These are phyloP conservation scores for Syngnathus acus DNA, from an alignment of 2,797 vertebrate species.

Conservation along the genomic window DNA sequence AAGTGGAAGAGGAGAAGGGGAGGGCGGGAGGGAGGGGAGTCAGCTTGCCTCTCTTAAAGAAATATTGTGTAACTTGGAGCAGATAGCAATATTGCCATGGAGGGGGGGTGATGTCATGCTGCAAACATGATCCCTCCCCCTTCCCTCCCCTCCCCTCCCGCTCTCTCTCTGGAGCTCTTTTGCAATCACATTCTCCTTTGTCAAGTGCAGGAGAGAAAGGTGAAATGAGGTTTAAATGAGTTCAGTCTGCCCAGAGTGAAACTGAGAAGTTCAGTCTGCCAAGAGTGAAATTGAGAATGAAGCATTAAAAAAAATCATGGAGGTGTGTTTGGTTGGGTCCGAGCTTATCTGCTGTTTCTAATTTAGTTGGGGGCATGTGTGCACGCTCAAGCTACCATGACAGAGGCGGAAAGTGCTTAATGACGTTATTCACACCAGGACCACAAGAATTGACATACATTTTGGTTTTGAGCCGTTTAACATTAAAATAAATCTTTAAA, in stretches of 20 bases:
- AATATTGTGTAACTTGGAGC: slow-evolving; percentile 63
- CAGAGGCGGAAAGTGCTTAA: neutral
- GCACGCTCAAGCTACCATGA: neutral
- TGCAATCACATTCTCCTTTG: slow-evolving; percentile 30
- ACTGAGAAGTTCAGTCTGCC: slow-evolving; percentile 55
- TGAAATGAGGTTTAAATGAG: slow-evolving; percentile 66
- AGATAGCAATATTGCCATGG: slow-evolving; percentile 51
- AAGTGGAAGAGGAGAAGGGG: slow-evolving; percentile 9
- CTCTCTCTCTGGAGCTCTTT: neutral
- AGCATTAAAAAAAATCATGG: neutral
- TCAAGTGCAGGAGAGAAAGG: slow-evolving; percentile 57
- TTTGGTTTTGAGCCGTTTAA: neutral
- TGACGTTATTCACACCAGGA: neutral
- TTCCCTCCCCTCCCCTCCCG: slow-evolving; percentile 12
- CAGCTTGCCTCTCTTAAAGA: slow-evolving; percentile 57
- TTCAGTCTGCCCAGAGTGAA: neutral
- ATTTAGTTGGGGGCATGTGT: neutral
- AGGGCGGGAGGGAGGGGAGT: slow-evolving; percentile 21
- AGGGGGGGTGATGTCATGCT: slow-evolving; percentile 64
- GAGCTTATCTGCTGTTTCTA: slow-evolving; percentile 1
- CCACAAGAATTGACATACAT: neutral
- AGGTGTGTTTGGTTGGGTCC: neutral
- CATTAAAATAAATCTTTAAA: neutral
- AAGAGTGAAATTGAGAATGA: slow-evolving; percentile 60
- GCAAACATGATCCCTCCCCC: slow-evolving; percentile 59